phyloP scores from a whole-genome alignment of 1,140 invertebrate genomes.

The Panulirus ornatus region DNA sequence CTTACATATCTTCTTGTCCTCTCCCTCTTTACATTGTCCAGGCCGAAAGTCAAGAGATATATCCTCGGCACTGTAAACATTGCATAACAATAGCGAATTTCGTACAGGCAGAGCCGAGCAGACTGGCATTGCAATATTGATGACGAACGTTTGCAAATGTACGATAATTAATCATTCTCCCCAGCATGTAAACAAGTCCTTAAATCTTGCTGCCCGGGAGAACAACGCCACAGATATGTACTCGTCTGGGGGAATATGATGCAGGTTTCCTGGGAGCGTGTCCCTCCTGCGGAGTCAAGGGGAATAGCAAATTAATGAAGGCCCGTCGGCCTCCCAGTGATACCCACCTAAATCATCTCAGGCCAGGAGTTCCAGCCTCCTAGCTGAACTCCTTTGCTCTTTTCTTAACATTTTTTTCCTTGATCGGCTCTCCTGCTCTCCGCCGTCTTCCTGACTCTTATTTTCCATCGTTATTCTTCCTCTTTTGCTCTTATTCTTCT shows the following conservation, averaged over 20 bases:
- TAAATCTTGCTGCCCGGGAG: conserved; percentile 30
- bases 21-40: no score
- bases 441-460: not conserved
- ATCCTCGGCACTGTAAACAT: not conserved
- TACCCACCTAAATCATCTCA: not conserved
- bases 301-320: conserved; percentile 16
- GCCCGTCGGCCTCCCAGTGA: not conserved
- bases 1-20: no score
- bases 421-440: not conserved
- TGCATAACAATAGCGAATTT: not conserved
- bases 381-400: no score
- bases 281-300: not conserved
- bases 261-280: not conserved
- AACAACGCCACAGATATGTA: conserved; percentile 21
- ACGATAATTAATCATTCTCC: conserved; percentile 46
- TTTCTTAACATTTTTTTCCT: not conserved
- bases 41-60: no score
- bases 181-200: conserved; percentile 50
- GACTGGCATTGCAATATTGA: conserved; percentile 38
- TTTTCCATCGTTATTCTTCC: not conserved
- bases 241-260: not conserved
- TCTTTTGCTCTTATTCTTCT: not conserved
- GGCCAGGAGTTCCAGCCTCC: no score
- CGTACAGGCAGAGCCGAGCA: not conserved
- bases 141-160: conserved; percentile 48